phyloP scores from a whole-genome alignment of 2,888 invertebrate genomes.

The Flabesymbios commensalis region DNA sequence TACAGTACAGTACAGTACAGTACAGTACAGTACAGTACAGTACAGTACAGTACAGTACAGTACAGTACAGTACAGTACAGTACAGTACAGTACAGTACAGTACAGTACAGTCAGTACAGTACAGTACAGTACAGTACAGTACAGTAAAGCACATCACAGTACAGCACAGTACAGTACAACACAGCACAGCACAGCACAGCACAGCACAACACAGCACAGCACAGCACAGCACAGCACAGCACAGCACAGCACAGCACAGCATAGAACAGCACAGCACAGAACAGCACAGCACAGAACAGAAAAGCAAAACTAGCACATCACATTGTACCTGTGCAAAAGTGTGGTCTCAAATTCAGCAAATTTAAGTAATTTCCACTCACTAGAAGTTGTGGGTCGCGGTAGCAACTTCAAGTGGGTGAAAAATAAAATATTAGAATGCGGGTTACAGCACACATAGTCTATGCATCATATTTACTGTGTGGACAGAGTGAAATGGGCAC shows the following conservation, averaged over 20 bases:
- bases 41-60: conserved; percentile 10
- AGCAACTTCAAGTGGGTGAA: no score
- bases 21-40: not conserved
- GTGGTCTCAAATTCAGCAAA: no score
- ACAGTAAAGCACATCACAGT: not conserved
- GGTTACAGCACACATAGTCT: no score
- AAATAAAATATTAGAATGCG: no score
- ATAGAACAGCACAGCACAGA: not conserved
- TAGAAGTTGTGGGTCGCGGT: no score
- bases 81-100: not conserved
- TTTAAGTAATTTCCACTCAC: no score
- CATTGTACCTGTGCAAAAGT: no score
- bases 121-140: not conserved
- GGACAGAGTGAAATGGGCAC: no score
- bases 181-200: not conserved
- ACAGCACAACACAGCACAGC: not conserved
- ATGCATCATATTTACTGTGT: no score
- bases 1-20: conserved; percentile 2
- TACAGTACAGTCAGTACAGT: not conserved
- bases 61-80: conserved; percentile 10
- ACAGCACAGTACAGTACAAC: not conserved
- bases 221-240: conserved; percentile 6
- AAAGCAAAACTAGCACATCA: no score
- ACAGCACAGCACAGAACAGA: not conserved
- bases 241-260: conserved; percentile 4